phyloP scores from a whole-genome alignment of 2,888 invertebrate species.

The Rhogogaster chlorosoma region DNA sequence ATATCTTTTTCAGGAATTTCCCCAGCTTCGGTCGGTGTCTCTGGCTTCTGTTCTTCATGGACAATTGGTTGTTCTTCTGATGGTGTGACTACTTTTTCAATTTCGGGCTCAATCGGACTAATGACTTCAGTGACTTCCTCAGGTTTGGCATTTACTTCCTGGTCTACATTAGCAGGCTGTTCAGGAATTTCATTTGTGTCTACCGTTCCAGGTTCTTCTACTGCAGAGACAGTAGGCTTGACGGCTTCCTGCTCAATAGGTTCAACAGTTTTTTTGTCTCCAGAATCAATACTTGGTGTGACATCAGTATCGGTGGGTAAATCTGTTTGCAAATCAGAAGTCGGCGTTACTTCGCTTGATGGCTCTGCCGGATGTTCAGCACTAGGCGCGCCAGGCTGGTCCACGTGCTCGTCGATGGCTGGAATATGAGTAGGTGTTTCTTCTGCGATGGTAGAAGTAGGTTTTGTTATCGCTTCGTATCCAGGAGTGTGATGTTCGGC shows the following conservation, averaged over 20 bases:
- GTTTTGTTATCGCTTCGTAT: slow-evolving; percentile 53
- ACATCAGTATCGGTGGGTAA: slow-evolving; percentile 42
- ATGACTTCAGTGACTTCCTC: slow-evolving; percentile 47
- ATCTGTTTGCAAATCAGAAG: slow-evolving; percentile 40
- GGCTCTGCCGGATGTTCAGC: slow-evolving; percentile 56
- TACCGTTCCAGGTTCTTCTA: slow-evolving; percentile 53
- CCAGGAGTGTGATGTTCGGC: slow-evolving; percentile 57
- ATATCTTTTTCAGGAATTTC: slow-evolving; percentile 52
- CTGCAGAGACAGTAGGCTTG: slow-evolving; percentile 47
- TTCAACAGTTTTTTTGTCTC: slow-evolving; percentile 42
- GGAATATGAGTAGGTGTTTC: slow-evolving; percentile 52
- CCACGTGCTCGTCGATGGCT: slow-evolving; percentile 50
- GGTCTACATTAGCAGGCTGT: slow-evolving; percentile 51
- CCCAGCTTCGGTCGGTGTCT: slow-evolving; percentile 49
- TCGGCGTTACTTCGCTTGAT: slow-evolving; percentile 49
- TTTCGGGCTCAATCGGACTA: slow-evolving; percentile 49
- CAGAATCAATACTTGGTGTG: slow-evolving; percentile 53
- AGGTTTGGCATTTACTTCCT: slow-evolving; percentile 37
- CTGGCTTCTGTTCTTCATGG: slow-evolving; percentile 53
- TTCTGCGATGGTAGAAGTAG: slow-evolving; percentile 51
- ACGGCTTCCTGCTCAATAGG: slow-evolving; percentile 50
- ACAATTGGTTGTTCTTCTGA: slow-evolving; percentile 34
- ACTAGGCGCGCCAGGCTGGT: slow-evolving; percentile 46
- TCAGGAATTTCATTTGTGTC: slow-evolving; percentile 51
- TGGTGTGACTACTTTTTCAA: slow-evolving; percentile 37